A percentile compares a stretch with the other conserved stretches of the same genome.
phyloP scores from a whole-genome alignment of 2,888 invertebrate species.

The Mylabris sibirica region DNA sequence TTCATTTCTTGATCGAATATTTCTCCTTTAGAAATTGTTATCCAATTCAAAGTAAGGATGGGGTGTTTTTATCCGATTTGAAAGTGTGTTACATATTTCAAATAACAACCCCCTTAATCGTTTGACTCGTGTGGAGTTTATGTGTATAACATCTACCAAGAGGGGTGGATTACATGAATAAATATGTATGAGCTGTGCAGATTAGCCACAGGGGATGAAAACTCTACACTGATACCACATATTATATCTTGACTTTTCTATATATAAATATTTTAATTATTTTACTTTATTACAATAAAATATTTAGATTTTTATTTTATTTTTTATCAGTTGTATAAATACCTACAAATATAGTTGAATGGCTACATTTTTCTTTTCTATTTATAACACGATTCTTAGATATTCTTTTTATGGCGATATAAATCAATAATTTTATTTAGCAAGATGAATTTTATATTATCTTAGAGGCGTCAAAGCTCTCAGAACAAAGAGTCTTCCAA shows the following conservation, averaged over 20 bases:
- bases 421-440: slow-evolving; percentile 5
- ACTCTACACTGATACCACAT: slow-evolving; percentile 33
- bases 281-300: neutral
- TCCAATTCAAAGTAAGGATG: slow-evolving; percentile 18
- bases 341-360: neutral
- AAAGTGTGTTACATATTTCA: slow-evolving; percentile 39
- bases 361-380: neutral
- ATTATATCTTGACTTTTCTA: slow-evolving; percentile 27
- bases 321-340: neutral
- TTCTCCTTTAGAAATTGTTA: slow-evolving; percentile 14
- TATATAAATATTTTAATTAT: slow-evolving; percentile 34
- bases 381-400: neutral
- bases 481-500: neutral
- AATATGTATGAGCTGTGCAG: slow-evolving; percentile 53
- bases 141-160: slow-evolving; percentile 44
- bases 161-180: slow-evolving; percentile 50
- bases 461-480: neutral
- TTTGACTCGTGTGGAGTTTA: slow-evolving; percentile 40
- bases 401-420: slow-evolving; percentile 5
- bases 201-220: slow-evolving; percentile 50
- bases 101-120: slow-evolving; percentile 42
- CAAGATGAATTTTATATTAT: slow-evolving; percentile 6
- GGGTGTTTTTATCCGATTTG: slow-evolving; percentile 21
- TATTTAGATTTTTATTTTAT: neutral
- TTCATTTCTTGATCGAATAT: slow-evolving; percentile 15